These are phyloP conservation scores for Varanus komodoensis DNA, from an alignment of 2,113 vertebrate species.

Conservation along the genomic window DNA sequence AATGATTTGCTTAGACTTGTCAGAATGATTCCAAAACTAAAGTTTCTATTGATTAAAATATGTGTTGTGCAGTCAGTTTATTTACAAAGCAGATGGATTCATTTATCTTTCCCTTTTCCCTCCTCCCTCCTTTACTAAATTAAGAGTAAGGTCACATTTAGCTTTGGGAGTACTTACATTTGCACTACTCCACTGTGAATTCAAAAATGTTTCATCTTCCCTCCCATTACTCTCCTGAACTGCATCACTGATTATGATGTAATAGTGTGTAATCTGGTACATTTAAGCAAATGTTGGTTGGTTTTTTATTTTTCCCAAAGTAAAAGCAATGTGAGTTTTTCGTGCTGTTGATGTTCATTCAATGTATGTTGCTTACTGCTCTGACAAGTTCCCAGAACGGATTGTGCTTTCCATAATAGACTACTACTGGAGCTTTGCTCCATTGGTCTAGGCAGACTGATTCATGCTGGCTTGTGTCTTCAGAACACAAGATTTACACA, in stretches of 20 bases:
- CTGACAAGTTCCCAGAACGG: neutral
- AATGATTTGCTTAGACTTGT: rapidly evolving
- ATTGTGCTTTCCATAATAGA: neutral
- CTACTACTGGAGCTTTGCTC: neutral
- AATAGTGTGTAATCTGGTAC: neutral
- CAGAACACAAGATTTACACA: neutral
- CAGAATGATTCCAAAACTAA: neutral
- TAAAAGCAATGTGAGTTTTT: neutral
- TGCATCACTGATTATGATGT: neutral
- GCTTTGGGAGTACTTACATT: neutral
- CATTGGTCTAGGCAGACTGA: neutral
- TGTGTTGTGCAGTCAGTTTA: neutral
- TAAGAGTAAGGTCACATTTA: neutral
- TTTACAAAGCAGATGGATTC: neutral
- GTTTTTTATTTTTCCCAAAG: neutral
- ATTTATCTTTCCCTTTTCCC: neutral
- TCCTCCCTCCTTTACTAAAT: neutral
- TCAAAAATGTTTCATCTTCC: neutral
- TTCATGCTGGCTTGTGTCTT: neutral
- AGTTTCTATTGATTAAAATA: neutral
- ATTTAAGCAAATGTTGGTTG: neutral
- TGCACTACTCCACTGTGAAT: rapidly evolving
- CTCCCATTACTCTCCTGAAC: neutral
- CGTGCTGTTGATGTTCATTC: neutral
- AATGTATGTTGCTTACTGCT: neutral